phyloP scores from a whole-genome alignment of 2,113 vertebrate species.

The Gavialis gangeticus region DNA sequence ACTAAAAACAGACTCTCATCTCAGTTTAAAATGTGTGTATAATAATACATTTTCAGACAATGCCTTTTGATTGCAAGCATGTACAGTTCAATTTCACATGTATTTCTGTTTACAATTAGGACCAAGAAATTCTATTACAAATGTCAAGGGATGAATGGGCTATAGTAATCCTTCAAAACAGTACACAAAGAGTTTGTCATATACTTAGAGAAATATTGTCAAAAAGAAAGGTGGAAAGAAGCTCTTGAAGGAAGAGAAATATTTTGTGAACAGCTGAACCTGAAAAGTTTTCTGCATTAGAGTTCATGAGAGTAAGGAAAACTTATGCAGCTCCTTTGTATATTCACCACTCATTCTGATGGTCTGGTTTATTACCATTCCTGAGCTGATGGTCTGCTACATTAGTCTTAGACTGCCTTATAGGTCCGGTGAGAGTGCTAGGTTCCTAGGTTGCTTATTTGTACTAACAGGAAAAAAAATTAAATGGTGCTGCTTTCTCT shows the following conservation, averaged over 20 bases:
- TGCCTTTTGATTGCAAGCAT: not conserved
- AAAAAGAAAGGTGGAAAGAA: not conserved
- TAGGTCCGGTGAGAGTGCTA: not conserved
- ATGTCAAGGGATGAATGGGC: not conserved
- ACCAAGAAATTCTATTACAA: not conserved
- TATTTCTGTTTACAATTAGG: constrained; percentile 2
- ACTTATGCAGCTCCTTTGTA: too few relatives aligned
- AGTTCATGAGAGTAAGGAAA: not conserved
- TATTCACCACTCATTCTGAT: not conserved
- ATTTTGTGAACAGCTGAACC: not conserved
- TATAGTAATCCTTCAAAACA: not conserved
- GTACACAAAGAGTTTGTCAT: not conserved
- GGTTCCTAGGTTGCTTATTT: not conserved
- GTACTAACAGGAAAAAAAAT: not conserved
- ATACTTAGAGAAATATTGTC: not conserved
- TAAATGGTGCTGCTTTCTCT: not conserved
- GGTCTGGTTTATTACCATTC: not conserved
- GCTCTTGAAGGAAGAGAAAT: not conserved
- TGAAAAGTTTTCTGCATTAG: not conserved
- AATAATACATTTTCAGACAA: not conserved
- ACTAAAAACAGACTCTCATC: not conserved
- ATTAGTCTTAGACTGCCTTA: not conserved
- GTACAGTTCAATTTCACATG: not conserved
- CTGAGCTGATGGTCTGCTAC: not conserved
- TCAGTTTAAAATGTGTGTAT: not conserved